Evolutionary conservation across 2,797 vertebrate species (phyloP), one percentile per base, ranked within the genome.

Genomic region (Heterohyrax brucei): DNA sequence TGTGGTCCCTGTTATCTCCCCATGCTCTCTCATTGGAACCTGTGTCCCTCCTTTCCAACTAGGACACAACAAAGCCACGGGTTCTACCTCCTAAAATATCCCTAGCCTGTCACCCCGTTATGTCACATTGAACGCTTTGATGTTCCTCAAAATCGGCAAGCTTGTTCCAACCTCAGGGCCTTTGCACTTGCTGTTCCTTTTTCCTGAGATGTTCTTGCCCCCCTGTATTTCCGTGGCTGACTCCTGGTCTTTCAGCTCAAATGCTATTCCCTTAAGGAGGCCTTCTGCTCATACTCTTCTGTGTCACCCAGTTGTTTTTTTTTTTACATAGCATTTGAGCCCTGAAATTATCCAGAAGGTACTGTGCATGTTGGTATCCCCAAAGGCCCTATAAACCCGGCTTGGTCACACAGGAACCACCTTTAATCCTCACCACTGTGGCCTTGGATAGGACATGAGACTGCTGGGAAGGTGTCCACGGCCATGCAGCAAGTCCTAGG

Each of bases 311-410:
- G 21, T 64, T 82, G 2, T 39, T 39, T 70, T 48, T 48, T 70
- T 87, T 89, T 72, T 75, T n/a, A 62, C 88, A 77, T 22, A 79
- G 59, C 87, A n/a, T 13, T 83, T 46, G 30, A 28, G 59, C 73
- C 73, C 50, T 83, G 73, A 86, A 59, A 30, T 82, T 59, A 72
- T n/a, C 73, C 50, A 94, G 93, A 79, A 70, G 39, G 53, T 56
- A 13, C 64, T 33, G 13, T 26, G 62, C 22, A 1, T 59, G 26
- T 30, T 61, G 7, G 61, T 9, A 26, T 22, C 28, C 46, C 30
- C 50, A 70, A 61, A 91, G 46, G 76, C 46, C 76, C 79, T 59
- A 24, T 5, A 28, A 19, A 62, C 50, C 68, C n/a, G 18, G 24
- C 50, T 22, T 39, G 7, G 39, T 61, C 76, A 13, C 16, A 33